Evolutionary conservation across 2,888 invertebrate species (phyloP), one percentile per base, ranked within the genome.

Genomic region (Cosmopolites sordidus): DNA sequence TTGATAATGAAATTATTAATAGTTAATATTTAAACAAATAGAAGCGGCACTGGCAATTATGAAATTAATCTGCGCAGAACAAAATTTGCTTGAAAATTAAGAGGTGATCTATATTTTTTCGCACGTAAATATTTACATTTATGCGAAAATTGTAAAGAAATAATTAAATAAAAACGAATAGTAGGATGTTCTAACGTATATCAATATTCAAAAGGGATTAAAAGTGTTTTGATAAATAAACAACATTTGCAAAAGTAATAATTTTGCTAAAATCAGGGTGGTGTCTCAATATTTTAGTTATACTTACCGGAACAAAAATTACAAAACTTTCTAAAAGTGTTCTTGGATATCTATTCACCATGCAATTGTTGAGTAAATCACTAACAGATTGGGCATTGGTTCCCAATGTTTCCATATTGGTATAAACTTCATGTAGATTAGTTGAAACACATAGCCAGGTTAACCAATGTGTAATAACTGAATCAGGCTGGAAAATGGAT

Each of bases 251-350:
- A 14, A 40, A 5, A 40, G 4, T 3, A 40, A 40, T 40, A 4
- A 8, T 38, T 11, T 42, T 27, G 22, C 29, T 51, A 22, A 15
- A 1, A 17, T 43, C 17, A 37, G 15, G n/a, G 3, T 44, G 16
- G 38, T 18, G 42, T 40, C 11, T 4, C 4, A 8, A 22, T 22
- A 22, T 22, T 22, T 22, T 22, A n/a, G n/a, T n/a, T n/a, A n/a
- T 22, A 68, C 76, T 74, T 72, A 84, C 84, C 61, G 84, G 82
- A 71, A 86, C 80, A 70, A 89, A 89, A 61, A 89, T 82, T 41
- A 78, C 72, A 65, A 86, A 81, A 55, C 87, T 84, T 62, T 83
- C 80, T 43, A 79, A 76, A 16, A 89, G 67, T 0, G 83, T 83
- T 33, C 76, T 75, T 4, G 83, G 73, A 62, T 80, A 83, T 9